A percentile compares a stretch with the other conserved stretches of the same genome.
phyloP scores from a whole-genome alignment of 2,888 invertebrate species.

The Macaria notata region DNA sequence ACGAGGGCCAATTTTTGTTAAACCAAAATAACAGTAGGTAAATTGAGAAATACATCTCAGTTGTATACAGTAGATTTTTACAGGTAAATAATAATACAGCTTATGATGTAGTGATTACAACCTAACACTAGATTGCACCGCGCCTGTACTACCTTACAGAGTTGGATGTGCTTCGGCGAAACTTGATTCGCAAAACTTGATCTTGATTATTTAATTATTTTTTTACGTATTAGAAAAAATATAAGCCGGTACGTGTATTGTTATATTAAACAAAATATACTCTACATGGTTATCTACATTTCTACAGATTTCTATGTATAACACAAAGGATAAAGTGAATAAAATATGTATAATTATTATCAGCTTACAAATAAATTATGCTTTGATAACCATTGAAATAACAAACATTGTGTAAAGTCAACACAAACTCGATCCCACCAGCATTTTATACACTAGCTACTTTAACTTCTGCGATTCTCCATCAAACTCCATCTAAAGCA shows the following conservation, averaged over 20 bases:
- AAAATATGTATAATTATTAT: conserved; percentile 53
- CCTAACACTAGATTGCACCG: conserved; percentile 5
- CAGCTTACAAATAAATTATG: conserved; percentile 68
- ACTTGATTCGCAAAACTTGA: no score
- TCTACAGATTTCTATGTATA: conserved; percentile 66
- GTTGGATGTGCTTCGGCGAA: no score
- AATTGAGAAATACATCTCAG: conserved; percentile 16
- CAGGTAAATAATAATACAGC: conserved; percentile 14
- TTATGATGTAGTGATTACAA: conserved; percentile 14
- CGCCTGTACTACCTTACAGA: no score
- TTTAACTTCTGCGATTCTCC: conserved; percentile 20
- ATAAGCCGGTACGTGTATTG: conserved; percentile 5
- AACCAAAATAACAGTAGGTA: conserved; percentile 14
- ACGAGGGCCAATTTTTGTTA: conserved; percentile 57
- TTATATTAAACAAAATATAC: conserved; percentile 24
- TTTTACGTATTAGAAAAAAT: background rate
- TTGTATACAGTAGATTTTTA: conserved; percentile 25
- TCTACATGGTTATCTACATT: conserved; percentile 76
- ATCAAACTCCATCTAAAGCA: conserved; percentile 29
- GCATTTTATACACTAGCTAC: conserved; percentile 24
- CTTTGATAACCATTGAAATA: conserved; percentile 51
- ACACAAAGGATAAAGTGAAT: conserved; percentile 46
- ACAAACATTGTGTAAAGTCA: conserved; percentile 47
- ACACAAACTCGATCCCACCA: conserved; percentile 28
- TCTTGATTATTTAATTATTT: background rate